phyloP scores from a whole-genome alignment of 2,113 vertebrate genomes.

The Alosa alosa region DNA sequence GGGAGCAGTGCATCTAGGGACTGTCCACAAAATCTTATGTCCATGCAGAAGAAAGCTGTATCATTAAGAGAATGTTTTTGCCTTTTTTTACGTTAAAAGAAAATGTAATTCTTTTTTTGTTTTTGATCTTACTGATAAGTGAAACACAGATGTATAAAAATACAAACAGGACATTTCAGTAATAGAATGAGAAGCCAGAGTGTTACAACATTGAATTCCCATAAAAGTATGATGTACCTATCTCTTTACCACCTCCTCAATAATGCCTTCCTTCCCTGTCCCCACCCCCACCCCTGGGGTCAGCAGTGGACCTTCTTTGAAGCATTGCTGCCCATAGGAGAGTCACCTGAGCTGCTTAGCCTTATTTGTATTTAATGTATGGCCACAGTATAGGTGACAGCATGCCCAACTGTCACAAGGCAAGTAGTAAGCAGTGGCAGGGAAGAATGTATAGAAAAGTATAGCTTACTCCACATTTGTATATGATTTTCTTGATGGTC shows the following conservation, averaged over 20 bases:
- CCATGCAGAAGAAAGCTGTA: not conserved
- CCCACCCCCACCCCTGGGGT: not conserved
- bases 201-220: too few species aligned
- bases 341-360: not conserved
- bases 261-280: not conserved
- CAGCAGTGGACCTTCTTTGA: not conserved
- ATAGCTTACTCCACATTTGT: not conserved
- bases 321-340: not conserved
- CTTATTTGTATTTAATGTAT: slow-evolving; percentile 11
- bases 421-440: not conserved
- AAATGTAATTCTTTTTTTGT: too few species aligned
- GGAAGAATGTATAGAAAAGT: too few species aligned
- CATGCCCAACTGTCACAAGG: not conserved
- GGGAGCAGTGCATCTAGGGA: not conserved
- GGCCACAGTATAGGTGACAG: not conserved
- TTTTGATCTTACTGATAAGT: too few species aligned
- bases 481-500: not conserved
- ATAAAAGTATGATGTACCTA: too few species aligned
- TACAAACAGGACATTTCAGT: not conserved
- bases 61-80: not conserved
- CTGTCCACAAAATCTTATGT: not conserved
- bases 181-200: not conserved
- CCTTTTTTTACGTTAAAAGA: too few species aligned
- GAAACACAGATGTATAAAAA: not conserved
- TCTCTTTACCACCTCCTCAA: too few species aligned